These are phyloP conservation scores for Lordiphosa mommai DNA, from an alignment of 1,140 invertebrate species.

Conservation along the genomic window DNA sequence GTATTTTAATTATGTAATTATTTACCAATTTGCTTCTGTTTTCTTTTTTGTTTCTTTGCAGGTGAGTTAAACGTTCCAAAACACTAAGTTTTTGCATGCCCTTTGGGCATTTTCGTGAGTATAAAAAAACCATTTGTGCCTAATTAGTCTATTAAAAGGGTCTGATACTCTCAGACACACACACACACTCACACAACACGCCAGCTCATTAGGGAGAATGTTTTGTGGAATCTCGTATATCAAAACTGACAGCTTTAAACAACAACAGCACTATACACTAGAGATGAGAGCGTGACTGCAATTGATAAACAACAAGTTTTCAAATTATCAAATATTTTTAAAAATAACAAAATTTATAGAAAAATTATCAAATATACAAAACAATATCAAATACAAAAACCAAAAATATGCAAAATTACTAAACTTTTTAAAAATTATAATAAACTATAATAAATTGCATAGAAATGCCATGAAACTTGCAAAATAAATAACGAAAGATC, in stretches of 20 bases:
- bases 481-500: too few species aligned
- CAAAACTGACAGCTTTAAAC: slow-evolving; percentile 11
- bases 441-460: too few species aligned
- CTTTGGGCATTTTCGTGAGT: slow-evolving; percentile 55
- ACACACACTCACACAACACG: not conserved
- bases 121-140: slow-evolving; percentile 41
- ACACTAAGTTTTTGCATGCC: slow-evolving; percentile 47
- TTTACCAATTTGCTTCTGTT: slow-evolving; percentile 53
- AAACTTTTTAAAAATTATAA: too few species aligned
- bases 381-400: not conserved
- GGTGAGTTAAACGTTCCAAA: slow-evolving; percentile 64
- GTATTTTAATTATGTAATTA: slow-evolving; percentile 62
- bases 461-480: too few species aligned
- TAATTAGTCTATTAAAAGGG: slow-evolving; percentile 41
- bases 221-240: slow-evolving; percentile 4
- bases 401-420: too few species aligned
- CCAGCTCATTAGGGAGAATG: slow-evolving; percentile 1
- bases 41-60: slow-evolving; percentile 52
- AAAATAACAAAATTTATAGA: too few species aligned
- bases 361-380: too few species aligned
- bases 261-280: not conserved
- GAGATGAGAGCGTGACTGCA: not conserved
- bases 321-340: too few species aligned
- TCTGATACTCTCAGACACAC: not conserved
- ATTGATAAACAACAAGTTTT: too few species aligned